Conservation (phyloP, 23 tunicate genomes). For the Trididemnum miniatum region DNA sequence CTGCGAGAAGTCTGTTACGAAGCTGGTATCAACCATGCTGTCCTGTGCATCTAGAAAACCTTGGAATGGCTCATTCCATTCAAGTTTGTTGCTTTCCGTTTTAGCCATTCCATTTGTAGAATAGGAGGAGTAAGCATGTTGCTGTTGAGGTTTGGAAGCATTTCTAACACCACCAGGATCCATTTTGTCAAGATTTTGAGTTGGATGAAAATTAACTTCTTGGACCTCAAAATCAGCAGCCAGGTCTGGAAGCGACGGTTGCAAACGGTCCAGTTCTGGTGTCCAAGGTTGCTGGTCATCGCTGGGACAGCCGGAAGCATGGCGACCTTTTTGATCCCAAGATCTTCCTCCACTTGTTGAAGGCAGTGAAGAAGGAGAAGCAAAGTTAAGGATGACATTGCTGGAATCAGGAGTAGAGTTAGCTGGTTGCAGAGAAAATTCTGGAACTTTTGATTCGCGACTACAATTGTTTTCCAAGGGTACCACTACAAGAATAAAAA, state of each 20-base stretch:
- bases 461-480: slow-evolving; percentile 61
- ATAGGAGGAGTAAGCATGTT: too few species aligned
- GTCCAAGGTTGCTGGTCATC: slow-evolving; percentile 45
- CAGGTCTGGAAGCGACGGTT: slow-evolving; percentile 15
- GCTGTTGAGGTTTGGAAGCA: too few species aligned
- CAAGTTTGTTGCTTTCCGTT: neutral
- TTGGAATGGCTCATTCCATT: neutral
- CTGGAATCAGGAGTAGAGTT: neutral
- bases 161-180: too few species aligned
- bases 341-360: slow-evolving; percentile 18
- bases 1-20: too few species aligned
- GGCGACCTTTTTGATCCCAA: slow-evolving; percentile 23
- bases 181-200: too few species aligned
- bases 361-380: slow-evolving; percentile 42
- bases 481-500: slow-evolving; percentile 81
- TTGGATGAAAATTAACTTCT: too few species aligned
- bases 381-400: slow-evolving; percentile 22
- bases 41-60: too few species aligned
- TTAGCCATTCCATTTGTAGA: too few species aligned
- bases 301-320: slow-evolving; percentile 29
- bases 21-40: too few species aligned
- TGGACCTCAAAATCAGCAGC: neutral
- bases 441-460: slow-evolving; percentile 88
- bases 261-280: slow-evolving; percentile 32
- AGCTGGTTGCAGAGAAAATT: slow-evolving; percentile 30